These are phyloP conservation scores for Pseudopipra pipra DNA, from an alignment of 2,113 vertebrate species.

Conservation along the genomic window DNA sequence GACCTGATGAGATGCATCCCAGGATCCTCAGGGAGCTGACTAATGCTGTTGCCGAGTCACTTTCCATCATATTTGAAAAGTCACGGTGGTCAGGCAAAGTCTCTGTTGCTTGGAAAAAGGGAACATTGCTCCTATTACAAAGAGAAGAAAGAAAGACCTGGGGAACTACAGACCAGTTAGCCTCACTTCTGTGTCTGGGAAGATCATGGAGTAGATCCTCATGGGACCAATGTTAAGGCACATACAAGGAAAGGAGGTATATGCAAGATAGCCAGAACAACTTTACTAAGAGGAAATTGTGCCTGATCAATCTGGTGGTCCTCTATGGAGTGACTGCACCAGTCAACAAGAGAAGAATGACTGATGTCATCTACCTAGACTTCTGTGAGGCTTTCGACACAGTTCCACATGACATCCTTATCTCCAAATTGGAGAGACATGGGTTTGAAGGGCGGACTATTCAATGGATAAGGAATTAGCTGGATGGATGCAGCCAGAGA, in stretches of 20 bases:
- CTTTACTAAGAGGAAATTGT: neutral
- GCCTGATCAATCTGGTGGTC: fast-evolving
- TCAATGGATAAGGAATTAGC: neutral
- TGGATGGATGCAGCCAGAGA: neutral
- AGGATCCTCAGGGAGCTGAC: neutral
- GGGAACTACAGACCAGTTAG: neutral
- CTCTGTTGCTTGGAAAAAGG: neutral
- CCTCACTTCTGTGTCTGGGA: neutral
- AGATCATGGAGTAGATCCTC: neutral
- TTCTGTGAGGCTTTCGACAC: neutral
- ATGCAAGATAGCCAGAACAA: neutral
- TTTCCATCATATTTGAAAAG: neutral
- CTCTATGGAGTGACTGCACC: neutral
- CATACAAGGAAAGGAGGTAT: neutral
- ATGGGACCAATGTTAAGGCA: neutral
- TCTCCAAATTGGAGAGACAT: neutral
- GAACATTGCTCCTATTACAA: neutral
- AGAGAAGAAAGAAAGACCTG: neutral
- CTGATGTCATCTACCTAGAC: neutral
- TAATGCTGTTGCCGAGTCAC: neutral
- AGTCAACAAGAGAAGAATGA: neutral
- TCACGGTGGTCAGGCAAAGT: neutral
- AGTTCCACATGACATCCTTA: neutral
- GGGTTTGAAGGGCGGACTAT: neutral
- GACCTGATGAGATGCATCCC: neutral